Evolutionary conservation across 2,113 vertebrate species (phyloP), one percentile per base, ranked within the genome.

Genomic region (Copsychus sechellarum): DNA sequence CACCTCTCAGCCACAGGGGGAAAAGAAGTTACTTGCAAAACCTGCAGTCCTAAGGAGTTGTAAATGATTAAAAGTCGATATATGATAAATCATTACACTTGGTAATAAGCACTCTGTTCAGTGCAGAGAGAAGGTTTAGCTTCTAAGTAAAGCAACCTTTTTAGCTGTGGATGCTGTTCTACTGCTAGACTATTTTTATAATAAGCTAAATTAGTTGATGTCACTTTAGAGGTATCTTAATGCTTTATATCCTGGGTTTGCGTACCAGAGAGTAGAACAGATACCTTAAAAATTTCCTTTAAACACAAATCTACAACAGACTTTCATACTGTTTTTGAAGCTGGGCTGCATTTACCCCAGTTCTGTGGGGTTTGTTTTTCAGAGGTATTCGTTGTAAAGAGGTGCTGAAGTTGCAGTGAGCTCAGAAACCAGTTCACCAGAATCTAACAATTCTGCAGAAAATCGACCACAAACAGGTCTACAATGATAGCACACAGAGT

Each of bases 401-500:
- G 53, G 54, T 1, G 8, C 50, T 91, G 78, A 89, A 96, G 72
- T 79, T 87, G 50, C 67, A 64, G 71, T 42, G 11, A 88, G 69
- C 34, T 88, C 42, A 82, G 74, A 92, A 84, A 81, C 10, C 48
- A 64, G 74, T 79, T 88, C 92, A 60, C 61, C 62, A 92, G 79
- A 77, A 81, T 67, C 51, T 51, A 86, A 18, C 43, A 94, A 78
- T 70, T 85, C 67, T 83, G 25, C 67, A 92, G 80, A 90, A 88
- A 95, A 86, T 81, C 14, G 6, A 57, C 71, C 47, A n/a, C 92
- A 93, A 93, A 82, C 81, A 92, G 90, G 60, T 95, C 58, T 87
- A 73, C 78, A 96, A 86, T 91, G 92, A 95, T 88, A 86, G 57
- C 96, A 90, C 53, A 65, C 78, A 18, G 81, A 92, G 83, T 95